Base-by-base conservation (phyloP, 2,113 vertebrate species). In the Ariopsis seemanni region DNA sequence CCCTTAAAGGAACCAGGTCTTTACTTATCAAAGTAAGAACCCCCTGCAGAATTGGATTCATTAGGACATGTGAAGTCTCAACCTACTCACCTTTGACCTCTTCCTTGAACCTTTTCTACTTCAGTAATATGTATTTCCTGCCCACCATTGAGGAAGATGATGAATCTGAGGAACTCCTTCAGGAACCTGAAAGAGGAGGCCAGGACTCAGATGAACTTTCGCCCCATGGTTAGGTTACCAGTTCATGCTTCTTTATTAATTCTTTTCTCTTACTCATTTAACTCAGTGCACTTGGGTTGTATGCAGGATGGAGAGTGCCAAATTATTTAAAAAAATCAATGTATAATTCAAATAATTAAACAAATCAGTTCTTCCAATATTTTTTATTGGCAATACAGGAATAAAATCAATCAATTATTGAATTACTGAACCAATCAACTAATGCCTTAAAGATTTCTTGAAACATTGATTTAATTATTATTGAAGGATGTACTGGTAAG, bases 91-190 rank as follows among this genome's bases (percentile, higher is more conserved):
- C 42, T 53, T 53, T 53, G 55, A 77, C 50, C 50, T 78, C 10
- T 10, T 55, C 52, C 50, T 14, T 17, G 22, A 27, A 25, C 52
- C 52, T n/a, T 79, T 53, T 20, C 52, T 30, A 3, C 11, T n/a
- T 2, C 30, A 84, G 71, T 7, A 84, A 57, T 25, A 87, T 89
- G 86, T 52, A 85, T 25, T 82, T 48, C 83, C 78, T 89, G 12
- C 30, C 69, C 83, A 87, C 89, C 8, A 89, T 89, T 27, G 20
- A 63, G 3, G 89, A 89, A 80, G 82, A 48, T 0, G 57, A 14
- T 7, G 89, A 89, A 75, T 62, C 60, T 8, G 83, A 85, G 11
- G 57, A 12, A 3, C 79, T 82, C 55, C 80, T 84, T 85, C 30
- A 84, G 53, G 52, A 62, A 60, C 50, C 50, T 53, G 25, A 20